Evolutionary conservation across 2,797 vertebrate species (phyloP), one percentile per base, ranked within the genome.

Genomic region (Sarcoramphus papa): DNA sequence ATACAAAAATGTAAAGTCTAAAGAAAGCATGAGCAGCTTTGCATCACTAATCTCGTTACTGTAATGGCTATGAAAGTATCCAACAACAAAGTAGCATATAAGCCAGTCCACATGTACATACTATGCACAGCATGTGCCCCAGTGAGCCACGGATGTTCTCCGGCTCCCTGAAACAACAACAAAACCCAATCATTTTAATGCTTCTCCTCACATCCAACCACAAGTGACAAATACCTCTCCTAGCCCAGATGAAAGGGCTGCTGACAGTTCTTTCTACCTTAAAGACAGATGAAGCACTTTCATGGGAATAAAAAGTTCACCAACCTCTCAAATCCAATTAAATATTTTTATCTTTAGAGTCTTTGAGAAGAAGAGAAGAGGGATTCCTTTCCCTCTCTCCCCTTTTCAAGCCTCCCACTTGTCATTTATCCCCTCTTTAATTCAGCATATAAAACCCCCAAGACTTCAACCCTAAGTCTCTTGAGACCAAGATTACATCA

Each of bases 41-140:
- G 94, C 96, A 98, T 97, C 91, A 48, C 97, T 98, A 98, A 98
- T 98, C 98, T 98, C 40, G 94, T 98, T 98, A 98, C 95, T 95
- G 97, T 97, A 97, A 97, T 94, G 97, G 94, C 95, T 97, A 96
- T 95, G 94, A 93, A 97, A 97, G 96, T 84, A 88, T 70, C 85
- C 69, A 93, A 96, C 96, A 97, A 88, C 97, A 96, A 97, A 94
- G 90, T 83, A 77, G 72, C 86, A 51, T 28, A 86, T 96, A 98
- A 98, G 85, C 96, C 90, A 95, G 91, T 82, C 70, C 81, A 80
- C 94, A 47, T 5, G 11, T 72, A 83, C 96, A 80, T 67, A 43
- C 94, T 37, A 76, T 0, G 85, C 98, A 97, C 98, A 98, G 98
- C 98, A 90, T 95, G 98, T 75, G 75, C 90, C 72, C 95, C 85